Base-by-base conservation (phyloP, 2,797 vertebrate genomes). In the Acropternis orthonyx region DNA sequence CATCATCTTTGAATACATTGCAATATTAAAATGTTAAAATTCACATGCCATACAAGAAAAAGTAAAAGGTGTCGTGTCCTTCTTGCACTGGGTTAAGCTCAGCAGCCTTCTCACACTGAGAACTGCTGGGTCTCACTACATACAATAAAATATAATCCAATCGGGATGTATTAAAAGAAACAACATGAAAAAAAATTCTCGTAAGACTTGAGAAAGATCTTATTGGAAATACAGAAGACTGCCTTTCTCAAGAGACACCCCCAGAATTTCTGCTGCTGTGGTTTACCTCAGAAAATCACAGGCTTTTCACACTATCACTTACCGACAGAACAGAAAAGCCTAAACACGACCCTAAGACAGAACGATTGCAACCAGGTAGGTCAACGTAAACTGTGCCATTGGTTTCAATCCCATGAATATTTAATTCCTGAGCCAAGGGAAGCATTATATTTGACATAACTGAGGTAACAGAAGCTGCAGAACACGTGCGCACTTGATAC, bases 401-500 rank as follows among this genome's bases (percentile, higher is more conserved):
- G n/a, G 58, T 81, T 88, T 79, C 71, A 90, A n/a, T 41, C 59
- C 41, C 69, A 73, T 51, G 58, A 73, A 69, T 67, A 55, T 69
- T 72, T 81, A 49, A 81, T 65, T 91, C n/a, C 48, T 1, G 3
- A 81, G 68, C 46, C 36, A 85, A 83, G 37, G 36, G 73, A 88
- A 85, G 39, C 81, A 44, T 55, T 68, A 44, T 30, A 28, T 62
- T 52, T 78, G 63, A 88, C 37, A 34, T 52, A 81, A 54, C 39
- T 88, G 30, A 34, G 61, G 34, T 65, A 93, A 75, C 37, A 94
- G 79, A 92, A 78, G 62, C 72, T 62, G 67, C 51, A 92, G 62
- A 94, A 66, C 58, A 58, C 17, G 36, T 36, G 51, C 30, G 30
- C 1, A 2, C 66, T 68, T 19, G 63, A 39, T 78, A 61, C 1